These are phyloP conservation scores for Artemia sinica DNA, from an alignment of 2,888 invertebrate genomes.

Conservation along the genomic window DNA sequence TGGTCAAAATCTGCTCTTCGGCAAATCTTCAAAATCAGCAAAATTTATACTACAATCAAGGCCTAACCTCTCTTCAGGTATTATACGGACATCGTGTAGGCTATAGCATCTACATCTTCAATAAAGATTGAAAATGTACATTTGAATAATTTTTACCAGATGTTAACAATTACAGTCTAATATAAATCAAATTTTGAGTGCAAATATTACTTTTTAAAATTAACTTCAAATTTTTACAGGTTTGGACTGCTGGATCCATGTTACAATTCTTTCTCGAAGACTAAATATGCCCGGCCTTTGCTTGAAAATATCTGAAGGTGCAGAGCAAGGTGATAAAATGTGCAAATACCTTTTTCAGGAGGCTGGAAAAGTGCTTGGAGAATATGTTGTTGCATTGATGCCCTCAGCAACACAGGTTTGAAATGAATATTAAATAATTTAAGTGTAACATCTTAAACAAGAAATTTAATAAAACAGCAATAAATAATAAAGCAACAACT, in stretches of 20 bases:
- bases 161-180: no score
- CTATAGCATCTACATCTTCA: no score
- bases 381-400: slow-evolving; percentile 45
- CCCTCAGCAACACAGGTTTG: slow-evolving; percentile 41
- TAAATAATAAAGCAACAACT: slow-evolving; percentile 8
- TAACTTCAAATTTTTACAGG: slow-evolving; percentile 25
- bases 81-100: no score
- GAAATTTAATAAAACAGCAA: background rate
- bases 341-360: slow-evolving; percentile 49
- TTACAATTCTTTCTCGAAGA: slow-evolving; percentile 64
- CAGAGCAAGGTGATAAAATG: slow-evolving; percentile 52
- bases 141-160: no score
- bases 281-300: slow-evolving; percentile 56
- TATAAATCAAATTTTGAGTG: no score
- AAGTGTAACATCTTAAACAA: background rate
- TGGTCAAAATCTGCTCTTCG: no score
- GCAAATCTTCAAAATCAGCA: no score
- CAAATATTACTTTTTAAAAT: no score
- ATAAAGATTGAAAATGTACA: no score
- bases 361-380: slow-evolving; percentile 47
- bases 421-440: slow-evolving; percentile 16
- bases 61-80: no score
- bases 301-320: slow-evolving; percentile 48
- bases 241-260: slow-evolving; percentile 48
- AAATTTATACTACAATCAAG: no score